These are phyloP conservation scores for Coremacera marginata DNA, from an alignment of 2,888 invertebrate species.

Conservation along the genomic window DNA sequence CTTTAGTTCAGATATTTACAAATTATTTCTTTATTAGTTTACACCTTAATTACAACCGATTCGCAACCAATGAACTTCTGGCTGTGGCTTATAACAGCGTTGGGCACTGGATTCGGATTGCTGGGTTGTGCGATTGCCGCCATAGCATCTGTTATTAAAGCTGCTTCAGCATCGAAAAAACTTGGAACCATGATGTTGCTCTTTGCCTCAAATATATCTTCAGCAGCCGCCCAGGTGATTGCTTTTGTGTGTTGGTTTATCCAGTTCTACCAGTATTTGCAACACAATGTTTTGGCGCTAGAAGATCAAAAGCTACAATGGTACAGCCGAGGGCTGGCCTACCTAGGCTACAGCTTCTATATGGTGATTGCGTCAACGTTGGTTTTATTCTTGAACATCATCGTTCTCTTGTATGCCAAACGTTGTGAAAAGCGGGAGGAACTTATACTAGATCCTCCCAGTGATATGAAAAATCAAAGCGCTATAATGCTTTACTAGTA, in stretches of 20 bases:
- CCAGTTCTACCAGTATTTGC: slow-evolving; percentile 85
- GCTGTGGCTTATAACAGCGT: slow-evolving; percentile 67
- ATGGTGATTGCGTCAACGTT: slow-evolving; percentile 65
- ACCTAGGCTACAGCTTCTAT: slow-evolving; percentile 89
- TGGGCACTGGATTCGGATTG: slow-evolving; percentile 67
- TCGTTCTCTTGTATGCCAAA: slow-evolving; percentile 61
- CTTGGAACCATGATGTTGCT: slow-evolving; percentile 65
- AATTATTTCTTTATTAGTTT: slow-evolving; percentile 54
- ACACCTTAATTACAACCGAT: slow-evolving; percentile 63
- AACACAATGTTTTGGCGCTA: slow-evolving; percentile 83
- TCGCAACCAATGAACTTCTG: slow-evolving; percentile 65
- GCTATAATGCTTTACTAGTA: slow-evolving; percentile 68
- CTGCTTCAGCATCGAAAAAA: slow-evolving; percentile 67
- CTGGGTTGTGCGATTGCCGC: slow-evolving; percentile 67
- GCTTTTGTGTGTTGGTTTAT: slow-evolving; percentile 86
- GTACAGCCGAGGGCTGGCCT: slow-evolving; percentile 85
- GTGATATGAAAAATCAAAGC: slow-evolving; percentile 66
- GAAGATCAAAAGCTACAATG: slow-evolving; percentile 85
- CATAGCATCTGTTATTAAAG: slow-evolving; percentile 66
- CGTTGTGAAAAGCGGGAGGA: slow-evolving; percentile 60
- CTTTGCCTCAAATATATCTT: slow-evolving; percentile 64
- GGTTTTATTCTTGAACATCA: slow-evolving; percentile 64
- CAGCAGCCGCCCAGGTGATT: slow-evolving; percentile 80
- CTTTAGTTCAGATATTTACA: slow-evolving; percentile 52
- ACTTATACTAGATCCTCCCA: slow-evolving; percentile 61